These are phyloP conservation scores for Potorous gilbertii DNA, from an alignment of 2,797 vertebrate species.

Conservation along the genomic window DNA sequence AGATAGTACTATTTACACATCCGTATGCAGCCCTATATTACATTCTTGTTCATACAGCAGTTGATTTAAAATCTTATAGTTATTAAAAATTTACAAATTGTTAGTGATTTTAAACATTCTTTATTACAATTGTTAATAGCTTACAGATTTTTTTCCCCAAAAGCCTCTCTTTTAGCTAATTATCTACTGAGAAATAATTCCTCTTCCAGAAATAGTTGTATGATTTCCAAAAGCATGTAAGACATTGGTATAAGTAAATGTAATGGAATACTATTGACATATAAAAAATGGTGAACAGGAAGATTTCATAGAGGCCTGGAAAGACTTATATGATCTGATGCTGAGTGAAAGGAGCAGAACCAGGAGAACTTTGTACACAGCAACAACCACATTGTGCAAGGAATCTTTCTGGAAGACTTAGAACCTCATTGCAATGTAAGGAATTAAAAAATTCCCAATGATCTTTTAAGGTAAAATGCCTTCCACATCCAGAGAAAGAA, in stretches of 20 bases:
- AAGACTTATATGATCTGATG: too few relatives aligned
- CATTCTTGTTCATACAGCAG: background rate
- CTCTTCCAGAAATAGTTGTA: background rate
- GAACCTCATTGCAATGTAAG: too few relatives aligned
- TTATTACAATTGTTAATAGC: background rate
- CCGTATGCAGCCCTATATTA: background rate
- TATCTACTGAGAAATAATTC: background rate
- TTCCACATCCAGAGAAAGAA: too few relatives aligned
- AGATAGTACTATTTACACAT: background rate
- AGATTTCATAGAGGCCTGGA: too few relatives aligned
- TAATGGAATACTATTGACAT: too few relatives aligned
- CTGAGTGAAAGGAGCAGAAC: too few relatives aligned
- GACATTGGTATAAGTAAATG: background rate
- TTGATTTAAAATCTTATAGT: background rate
- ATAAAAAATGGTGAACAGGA: too few relatives aligned
- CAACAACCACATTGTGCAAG: too few relatives aligned
- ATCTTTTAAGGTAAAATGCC: too few relatives aligned
- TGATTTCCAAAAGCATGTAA: background rate
- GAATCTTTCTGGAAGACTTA: too few relatives aligned
- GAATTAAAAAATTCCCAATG: too few relatives aligned
- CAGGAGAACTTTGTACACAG: too few relatives aligned
- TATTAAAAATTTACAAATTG: background rate
- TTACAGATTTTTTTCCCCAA: background rate
- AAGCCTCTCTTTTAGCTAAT: background rate
- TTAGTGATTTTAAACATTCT: background rate